These are phyloP conservation scores for Raja brachyura DNA, from an alignment of 2,113 vertebrate genomes.

Conservation along the genomic window DNA sequence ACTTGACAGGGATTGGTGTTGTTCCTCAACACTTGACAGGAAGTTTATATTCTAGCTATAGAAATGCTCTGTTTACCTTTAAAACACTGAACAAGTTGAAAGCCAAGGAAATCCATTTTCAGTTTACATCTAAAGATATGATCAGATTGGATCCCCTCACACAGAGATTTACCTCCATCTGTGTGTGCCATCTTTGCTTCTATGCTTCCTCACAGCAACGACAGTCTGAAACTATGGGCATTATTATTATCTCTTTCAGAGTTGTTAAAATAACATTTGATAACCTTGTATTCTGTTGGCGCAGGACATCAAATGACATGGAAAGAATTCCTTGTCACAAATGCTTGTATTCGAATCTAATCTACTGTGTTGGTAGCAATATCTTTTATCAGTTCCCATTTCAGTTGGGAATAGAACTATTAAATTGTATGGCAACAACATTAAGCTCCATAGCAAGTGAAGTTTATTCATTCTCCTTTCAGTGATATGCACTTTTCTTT, in stretches of 20 bases:
- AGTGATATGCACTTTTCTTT: not conserved
- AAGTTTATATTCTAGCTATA: not conserved
- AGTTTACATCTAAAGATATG: not conserved
- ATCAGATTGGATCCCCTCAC: not conserved
- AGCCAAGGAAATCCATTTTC: not conserved
- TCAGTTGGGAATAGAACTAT: constrained; percentile 24
- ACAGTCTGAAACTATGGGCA: not conserved
- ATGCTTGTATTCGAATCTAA: not conserved
- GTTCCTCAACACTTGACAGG: not conserved
- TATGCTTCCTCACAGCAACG: not conserved
- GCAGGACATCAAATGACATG: not conserved
- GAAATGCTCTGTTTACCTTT: not conserved
- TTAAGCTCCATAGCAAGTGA: not conserved
- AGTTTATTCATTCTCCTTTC: not conserved
- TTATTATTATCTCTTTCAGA: not conserved
- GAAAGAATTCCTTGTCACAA: not conserved
- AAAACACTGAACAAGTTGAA: too few relatives aligned
- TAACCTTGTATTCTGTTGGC: not conserved
- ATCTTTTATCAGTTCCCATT: constrained; percentile 8
- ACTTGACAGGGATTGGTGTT: not conserved
- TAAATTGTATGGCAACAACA: constrained; percentile 31
- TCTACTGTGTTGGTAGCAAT: not conserved
- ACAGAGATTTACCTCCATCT: not conserved
- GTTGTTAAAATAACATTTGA: not conserved
- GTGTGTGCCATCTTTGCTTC: too few relatives aligned